phyloP scores from a whole-genome alignment of 1,140 invertebrate species.

The Tetragonula clypearis region DNA sequence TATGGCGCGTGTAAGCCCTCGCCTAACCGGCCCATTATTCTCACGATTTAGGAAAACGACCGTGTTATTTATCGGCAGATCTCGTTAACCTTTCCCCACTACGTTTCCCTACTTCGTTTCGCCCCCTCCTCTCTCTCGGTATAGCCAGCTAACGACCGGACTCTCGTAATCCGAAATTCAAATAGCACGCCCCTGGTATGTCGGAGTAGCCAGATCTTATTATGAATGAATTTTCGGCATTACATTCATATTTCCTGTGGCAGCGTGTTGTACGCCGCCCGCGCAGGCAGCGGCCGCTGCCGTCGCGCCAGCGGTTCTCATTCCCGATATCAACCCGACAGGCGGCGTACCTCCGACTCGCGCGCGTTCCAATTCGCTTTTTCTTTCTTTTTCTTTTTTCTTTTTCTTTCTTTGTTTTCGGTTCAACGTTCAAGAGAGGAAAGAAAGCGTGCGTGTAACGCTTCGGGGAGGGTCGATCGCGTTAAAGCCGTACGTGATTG shows the following conservation, averaged over 20 bases:
- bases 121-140: not conserved
- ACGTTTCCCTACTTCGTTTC: not conserved
- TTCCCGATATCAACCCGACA: too few species aligned
- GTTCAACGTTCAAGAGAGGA: not conserved
- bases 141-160: not conserved
- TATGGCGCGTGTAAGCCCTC: not conserved
- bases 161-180: constrained; percentile 17
- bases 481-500: not conserved
- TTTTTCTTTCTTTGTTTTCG: not conserved
- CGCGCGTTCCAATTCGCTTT: not conserved
- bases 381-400: not conserved
- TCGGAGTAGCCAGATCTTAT: constrained; percentile 43
- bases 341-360: not conserved
- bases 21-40: constrained; percentile 21
- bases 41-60: constrained; percentile 37
- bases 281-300: constrained; percentile 34
- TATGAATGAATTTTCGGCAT: constrained; percentile 76
- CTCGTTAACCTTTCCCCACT: constrained; percentile 18
- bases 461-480: not conserved
- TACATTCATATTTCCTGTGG: constrained; percentile 67
- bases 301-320: constrained; percentile 51
- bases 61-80: constrained; percentile 30
- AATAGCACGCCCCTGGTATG: constrained; percentile 18
- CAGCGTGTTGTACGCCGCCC: constrained; percentile 28
- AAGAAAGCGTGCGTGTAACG: not conserved